phyloP scores from a whole-genome alignment of 2,797 vertebrate genomes.

The Carapus acus region DNA sequence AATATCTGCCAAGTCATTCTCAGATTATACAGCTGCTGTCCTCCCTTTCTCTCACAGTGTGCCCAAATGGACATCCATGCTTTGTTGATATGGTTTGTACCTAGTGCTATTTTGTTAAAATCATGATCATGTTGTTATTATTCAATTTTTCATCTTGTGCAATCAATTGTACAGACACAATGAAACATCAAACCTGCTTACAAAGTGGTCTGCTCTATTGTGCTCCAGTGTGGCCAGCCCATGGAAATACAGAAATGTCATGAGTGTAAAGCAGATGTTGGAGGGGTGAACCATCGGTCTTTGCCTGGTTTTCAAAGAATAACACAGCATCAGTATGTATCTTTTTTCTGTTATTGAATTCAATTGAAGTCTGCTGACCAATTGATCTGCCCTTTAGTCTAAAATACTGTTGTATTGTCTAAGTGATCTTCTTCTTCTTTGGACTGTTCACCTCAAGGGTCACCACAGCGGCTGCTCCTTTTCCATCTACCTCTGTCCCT shows the following conservation, averaged over 20 bases:
- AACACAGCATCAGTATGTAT: slow-evolving; percentile 16
- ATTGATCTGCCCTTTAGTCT: no score
- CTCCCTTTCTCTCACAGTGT: slow-evolving; percentile 65
- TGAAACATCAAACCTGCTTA: neutral
- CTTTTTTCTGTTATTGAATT: neutral
- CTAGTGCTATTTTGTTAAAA: no score
- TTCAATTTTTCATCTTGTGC: neutral
- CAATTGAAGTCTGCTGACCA: neutral
- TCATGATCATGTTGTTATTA: neutral
- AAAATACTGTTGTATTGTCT: no score
- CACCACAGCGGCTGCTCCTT: no score
- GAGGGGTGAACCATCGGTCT: slow-evolving; percentile 48
- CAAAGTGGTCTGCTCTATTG: neutral
- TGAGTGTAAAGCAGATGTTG: slow-evolving; percentile 66
- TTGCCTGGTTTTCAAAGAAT: slow-evolving; percentile 14
- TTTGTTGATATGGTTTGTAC: slow-evolving; percentile 76
- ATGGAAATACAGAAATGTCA: slow-evolving; percentile 57
- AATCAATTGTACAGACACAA: neutral
- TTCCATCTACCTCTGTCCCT: no score
- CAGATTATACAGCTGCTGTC: neutral
- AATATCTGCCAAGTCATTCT: neutral
- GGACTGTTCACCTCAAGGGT: no score
- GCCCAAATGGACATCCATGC: slow-evolving; percentile 77
- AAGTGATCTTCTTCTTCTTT: no score
- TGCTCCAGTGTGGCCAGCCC: slow-evolving; percentile 77